Evolutionary conservation across 2,888 invertebrate genomes (phyloP), one percentile per base, ranked within the genome.

Genomic region (Eupithecia insigniata): DNA sequence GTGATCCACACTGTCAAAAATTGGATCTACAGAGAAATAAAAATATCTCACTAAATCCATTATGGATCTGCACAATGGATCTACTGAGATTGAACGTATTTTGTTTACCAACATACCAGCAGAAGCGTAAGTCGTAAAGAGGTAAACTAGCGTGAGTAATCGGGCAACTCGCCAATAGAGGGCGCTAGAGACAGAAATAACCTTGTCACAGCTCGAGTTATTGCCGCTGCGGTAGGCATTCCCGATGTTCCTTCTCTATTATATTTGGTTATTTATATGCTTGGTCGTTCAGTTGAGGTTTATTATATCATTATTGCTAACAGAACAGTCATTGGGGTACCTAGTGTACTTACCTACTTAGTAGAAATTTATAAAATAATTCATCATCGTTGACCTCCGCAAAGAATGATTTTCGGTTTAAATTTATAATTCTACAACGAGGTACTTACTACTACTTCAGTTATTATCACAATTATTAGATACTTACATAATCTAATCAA

Each of bases 131-230:
- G 46, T 55, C 22, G 10, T 51, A 51, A 8, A 8, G 26, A 55
- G 55, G 12, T 7, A n/a, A 18, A 18, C 43, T 90, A 89, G 85
- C 84, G 90, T 92, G 92, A 92, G 90, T 92, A 92, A 86, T 86
- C 92, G 91, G 93, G 93, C 93, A 92, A 82, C 87, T 88, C 88
- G 93, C 93, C 93, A 93, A 90, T 85, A 93, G 92, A 92, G 92
- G 92, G 92, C 92, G 92, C 91, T 91, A 85, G 80, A 65, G 82
- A 83, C 88, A 69, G 81, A 90, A 92, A 92, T 92, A 93, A 89
- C 91, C 82, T 76, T 91, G 91, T 91, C 91, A 87, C 86, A 84
- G 86, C 79, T 84, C 84, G 80, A 90, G 80, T 89, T 90, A 90
- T 86, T 79, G 81, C 84, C 80, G 76, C 78, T 79, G 88, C 85